These are phyloP conservation scores for Malurus cyaneus DNA, from an alignment of 2,113 vertebrate species.

Conservation along the genomic window DNA sequence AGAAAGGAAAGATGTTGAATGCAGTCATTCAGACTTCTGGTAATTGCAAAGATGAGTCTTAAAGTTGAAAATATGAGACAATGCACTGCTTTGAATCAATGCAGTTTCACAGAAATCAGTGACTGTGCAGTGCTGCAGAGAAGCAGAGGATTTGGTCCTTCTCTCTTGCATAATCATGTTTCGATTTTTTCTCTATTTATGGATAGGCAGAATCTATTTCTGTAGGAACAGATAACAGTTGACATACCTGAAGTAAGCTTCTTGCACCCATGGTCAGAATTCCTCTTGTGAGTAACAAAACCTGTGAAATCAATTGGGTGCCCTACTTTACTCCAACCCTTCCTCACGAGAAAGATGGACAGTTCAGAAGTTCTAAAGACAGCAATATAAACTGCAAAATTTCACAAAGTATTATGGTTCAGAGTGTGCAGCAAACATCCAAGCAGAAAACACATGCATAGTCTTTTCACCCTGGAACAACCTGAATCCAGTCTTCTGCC, in stretches of 20 bases:
- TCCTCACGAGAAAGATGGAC: not conserved
- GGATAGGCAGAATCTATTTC: not conserved
- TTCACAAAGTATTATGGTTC: not conserved
- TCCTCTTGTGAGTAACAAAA: not conserved
- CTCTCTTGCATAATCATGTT: not conserved
- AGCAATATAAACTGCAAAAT: not conserved
- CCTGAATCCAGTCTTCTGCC: not conserved
- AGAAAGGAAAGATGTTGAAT: conserved; percentile 69
- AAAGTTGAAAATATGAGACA: not conserved
- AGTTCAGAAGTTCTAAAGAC: not conserved
- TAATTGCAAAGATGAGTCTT: conserved; percentile 36
- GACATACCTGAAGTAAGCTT: not conserved
- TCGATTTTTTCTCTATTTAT: not conserved
- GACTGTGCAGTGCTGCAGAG: not conserved
- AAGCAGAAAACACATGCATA: not conserved
- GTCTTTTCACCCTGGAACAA: not conserved
- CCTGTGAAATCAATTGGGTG: not conserved
- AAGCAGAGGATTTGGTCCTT: not conserved
- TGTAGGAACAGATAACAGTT: not conserved
- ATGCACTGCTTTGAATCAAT: not conserved
- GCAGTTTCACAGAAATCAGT: not conserved
- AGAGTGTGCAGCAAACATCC: not conserved
- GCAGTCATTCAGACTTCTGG: conserved; percentile 49
- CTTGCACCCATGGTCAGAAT: not conserved
- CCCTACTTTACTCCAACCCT: not conserved